Conservation (phyloP, 2,797 vertebrate genomes). For the Alosa sapidissima region DNA sequence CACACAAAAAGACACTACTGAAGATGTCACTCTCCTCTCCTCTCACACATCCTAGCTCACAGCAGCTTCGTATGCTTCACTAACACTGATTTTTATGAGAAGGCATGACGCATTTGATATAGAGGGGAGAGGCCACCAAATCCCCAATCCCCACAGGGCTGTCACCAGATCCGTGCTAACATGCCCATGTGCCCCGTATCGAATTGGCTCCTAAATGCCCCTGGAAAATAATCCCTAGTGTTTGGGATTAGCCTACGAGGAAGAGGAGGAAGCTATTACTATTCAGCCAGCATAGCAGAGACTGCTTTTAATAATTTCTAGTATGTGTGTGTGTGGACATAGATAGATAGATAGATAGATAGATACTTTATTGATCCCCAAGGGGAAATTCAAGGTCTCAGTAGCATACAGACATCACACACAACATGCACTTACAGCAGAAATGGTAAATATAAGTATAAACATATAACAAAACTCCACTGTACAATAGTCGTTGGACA, state of each 20-base stretch:
- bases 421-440: too few relatives aligned
- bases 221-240: conserved; percentile 26
- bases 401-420: too few relatives aligned
- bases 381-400: too few relatives aligned
- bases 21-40: background rate
- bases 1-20: background rate
- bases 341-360: too few relatives aligned
- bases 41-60: background rate
- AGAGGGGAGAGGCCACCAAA: background rate
- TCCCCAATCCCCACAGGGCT: background rate
- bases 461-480: too few relatives aligned
- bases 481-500: too few relatives aligned
- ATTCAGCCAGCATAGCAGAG: background rate
- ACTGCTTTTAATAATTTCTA: background rate
- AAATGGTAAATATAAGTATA: too few relatives aligned
- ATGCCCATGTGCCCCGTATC: background rate
- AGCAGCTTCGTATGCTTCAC: background rate
- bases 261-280: background rate
- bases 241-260: conserved; percentile 25
- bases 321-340: background rate
- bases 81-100: background rate
- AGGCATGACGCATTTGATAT: background rate
- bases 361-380: too few relatives aligned
- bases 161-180: background rate
- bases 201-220: background rate